Base-by-base conservation (phyloP, 2,797 vertebrate genomes). In the Neosalanx taihuensis region DNA sequence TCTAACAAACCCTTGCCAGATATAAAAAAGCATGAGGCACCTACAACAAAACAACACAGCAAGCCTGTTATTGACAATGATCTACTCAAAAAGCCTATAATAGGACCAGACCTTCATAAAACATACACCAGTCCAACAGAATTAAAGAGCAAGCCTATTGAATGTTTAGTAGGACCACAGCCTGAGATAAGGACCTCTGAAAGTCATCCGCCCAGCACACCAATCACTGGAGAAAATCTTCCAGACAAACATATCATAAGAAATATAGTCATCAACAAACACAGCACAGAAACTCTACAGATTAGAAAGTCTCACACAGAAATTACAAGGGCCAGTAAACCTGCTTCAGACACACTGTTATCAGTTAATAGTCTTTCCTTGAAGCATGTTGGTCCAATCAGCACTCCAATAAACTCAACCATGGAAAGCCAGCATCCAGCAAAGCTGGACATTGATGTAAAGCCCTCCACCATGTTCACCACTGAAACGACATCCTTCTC, bases 381-480 rank as follows among this genome's bases (percentile, higher is more conserved):
- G 33, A 86, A 72, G 56, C 66, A 53, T 0, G 2, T 80, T 0
- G 2, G 64, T 73, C 77, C 79, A 61, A 85, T 78, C 77, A 86
- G 77, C 59, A 77, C 82, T 71, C 72, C 33, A 59, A 56, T 83
- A 20, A 83, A 72, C 74, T 71, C 56, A 67, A 63, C 80, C 74
- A 65, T 66, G 5, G 69, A 77, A 23, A 72, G 60, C 70, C 75
- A 0, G 66, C 51, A 70, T 58, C 35, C 66, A 71, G 41, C 59
- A 70, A 84, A 76, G 4, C 26, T 70, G 56, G 7, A 33, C 1
- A 29, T 41, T 0, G 72, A 80, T 69, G 17, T 41, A 64, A 75
- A 74, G 58, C 56, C 35, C 35, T 15, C 59, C 67, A 69, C 26
- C 72, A 71, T 15, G 30, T 53, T 70, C 37, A 1, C 29, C 73